These are phyloP conservation scores for Augochlora pura DNA, from an alignment of 1,140 invertebrate species.

Conservation along the genomic window DNA sequence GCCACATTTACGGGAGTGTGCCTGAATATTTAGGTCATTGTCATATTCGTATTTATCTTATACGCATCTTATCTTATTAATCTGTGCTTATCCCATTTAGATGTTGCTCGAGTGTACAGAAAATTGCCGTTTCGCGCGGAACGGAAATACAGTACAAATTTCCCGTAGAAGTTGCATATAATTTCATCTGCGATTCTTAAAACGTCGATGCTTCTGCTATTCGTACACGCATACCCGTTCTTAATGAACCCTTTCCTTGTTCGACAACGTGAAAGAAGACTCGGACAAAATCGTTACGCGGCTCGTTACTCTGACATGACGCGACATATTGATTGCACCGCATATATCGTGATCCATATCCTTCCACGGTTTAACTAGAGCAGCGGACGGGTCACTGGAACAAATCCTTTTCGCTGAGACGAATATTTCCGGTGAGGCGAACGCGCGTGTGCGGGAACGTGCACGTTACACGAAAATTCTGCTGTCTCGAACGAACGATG, in stretches of 20 bases:
- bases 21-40: slow-evolving; percentile 12
- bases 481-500: neutral
- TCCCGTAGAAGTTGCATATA: no score
- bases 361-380: slow-evolving; percentile 54
- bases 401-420: slow-evolving; percentile 32
- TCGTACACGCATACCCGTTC: neutral
- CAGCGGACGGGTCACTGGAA: slow-evolving; percentile 44
- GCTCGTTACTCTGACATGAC: slow-evolving; percentile 32
- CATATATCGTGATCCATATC: slow-evolving; percentile 56
- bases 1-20: no score
- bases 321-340: slow-evolving; percentile 54
- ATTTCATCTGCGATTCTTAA: neutral
- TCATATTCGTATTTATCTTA: slow-evolving; percentile 18
- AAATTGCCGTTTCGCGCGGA: no score
- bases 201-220: neutral
- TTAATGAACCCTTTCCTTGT: neutral
- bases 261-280: neutral
- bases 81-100: slow-evolving; percentile 4
- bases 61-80: neutral
- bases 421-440: slow-evolving; percentile 26
- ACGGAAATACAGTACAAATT: no score
- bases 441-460: neutral
- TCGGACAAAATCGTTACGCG: slow-evolving; percentile 12
- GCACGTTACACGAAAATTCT: neutral
- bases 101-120: no score